A percentile compares a stretch with the other conserved stretches of the same genome.
Evolutionary conservation across 2,888 invertebrate genomes (phyloP).

Genomic region (Caenorhabditis wallacei): DNA sequence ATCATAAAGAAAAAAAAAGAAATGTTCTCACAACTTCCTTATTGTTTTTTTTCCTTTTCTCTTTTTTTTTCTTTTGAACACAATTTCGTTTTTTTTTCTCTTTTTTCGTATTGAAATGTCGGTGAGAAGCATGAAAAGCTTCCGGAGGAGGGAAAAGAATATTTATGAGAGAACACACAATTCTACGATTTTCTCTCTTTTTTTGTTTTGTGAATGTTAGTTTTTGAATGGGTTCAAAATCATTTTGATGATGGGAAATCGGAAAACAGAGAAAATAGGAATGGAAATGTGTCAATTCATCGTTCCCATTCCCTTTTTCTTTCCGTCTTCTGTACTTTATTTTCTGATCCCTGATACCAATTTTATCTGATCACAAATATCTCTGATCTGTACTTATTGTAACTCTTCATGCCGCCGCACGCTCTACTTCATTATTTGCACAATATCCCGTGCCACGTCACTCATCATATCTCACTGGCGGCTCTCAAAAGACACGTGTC

Average conservation of each 20-base stretch:
- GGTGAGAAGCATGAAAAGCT: not conserved
- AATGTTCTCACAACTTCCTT: conserved; percentile 39
- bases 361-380: conserved; percentile 13
- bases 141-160: not conserved
- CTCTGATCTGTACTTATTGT: conserved; percentile 3
- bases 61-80: conserved; percentile 22
- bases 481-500: conserved; percentile 51
- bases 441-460: conserved; percentile 52
- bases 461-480: conserved; percentile 17
- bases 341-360: conserved; percentile 15
- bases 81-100: conserved; percentile 12
- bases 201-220: not conserved
- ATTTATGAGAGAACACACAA: conserved; percentile 14
- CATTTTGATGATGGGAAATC: not conserved
- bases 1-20: conserved; percentile 21
- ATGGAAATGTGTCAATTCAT: not conserved
- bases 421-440: conserved; percentile 30
- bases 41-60: conserved; percentile 34
- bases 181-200: not conserved
- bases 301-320: not conserved
- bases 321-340: conserved; percentile 12
- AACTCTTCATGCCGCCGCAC: conserved; percentile 14
- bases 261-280: not conserved
- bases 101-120: conserved; percentile 12
- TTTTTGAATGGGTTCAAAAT: conserved; percentile 1